These are phyloP conservation scores for Lithobates sylvaticus DNA, from an alignment of 2,797 vertebrate genomes.

Conservation along the genomic window DNA sequence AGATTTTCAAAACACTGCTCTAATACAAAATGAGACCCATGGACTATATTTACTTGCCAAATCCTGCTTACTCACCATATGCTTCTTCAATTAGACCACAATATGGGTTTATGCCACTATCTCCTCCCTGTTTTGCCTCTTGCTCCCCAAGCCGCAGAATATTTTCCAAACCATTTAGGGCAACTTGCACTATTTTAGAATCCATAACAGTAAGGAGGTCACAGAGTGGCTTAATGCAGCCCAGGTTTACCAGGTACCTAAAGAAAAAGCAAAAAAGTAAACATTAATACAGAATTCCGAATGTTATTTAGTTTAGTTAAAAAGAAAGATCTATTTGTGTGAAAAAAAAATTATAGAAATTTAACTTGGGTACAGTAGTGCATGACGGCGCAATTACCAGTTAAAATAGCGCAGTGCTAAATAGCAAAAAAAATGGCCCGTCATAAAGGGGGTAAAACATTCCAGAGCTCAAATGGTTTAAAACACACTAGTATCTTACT, in stretches of 20 bases:
- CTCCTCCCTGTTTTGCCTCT: slow-evolving; percentile 87
- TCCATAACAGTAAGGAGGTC: slow-evolving; percentile 98
- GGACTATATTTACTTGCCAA: neutral
- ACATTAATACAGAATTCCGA: neutral
- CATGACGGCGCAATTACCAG: too few species aligned
- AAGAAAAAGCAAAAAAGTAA: slow-evolving; percentile 24
- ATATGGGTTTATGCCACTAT: slow-evolving; percentile 91
- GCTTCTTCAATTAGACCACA: slow-evolving; percentile 97
- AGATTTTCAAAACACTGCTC: neutral
- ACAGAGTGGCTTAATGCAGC: slow-evolving; percentile 96
- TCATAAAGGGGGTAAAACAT: too few species aligned
- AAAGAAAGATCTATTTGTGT: too few species aligned
- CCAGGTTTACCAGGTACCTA: slow-evolving; percentile 95
- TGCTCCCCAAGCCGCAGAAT: slow-evolving; percentile 95
- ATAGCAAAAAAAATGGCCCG: too few species aligned
- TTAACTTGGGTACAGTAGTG: too few species aligned
- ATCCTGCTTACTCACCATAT: slow-evolving; percentile 81
- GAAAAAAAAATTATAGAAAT: too few species aligned
- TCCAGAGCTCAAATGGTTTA: too few species aligned
- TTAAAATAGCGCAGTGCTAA: too few species aligned
- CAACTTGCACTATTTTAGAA: slow-evolving; percentile 97
- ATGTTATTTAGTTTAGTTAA: too few species aligned
- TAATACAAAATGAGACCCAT: neutral
- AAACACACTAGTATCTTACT: slow-evolving; percentile 70
- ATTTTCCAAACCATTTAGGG: slow-evolving; percentile 94